Evolutionary conservation across 2,797 vertebrate genomes (phyloP).

Genomic region (Rhabdophis nuchalis): DNA sequence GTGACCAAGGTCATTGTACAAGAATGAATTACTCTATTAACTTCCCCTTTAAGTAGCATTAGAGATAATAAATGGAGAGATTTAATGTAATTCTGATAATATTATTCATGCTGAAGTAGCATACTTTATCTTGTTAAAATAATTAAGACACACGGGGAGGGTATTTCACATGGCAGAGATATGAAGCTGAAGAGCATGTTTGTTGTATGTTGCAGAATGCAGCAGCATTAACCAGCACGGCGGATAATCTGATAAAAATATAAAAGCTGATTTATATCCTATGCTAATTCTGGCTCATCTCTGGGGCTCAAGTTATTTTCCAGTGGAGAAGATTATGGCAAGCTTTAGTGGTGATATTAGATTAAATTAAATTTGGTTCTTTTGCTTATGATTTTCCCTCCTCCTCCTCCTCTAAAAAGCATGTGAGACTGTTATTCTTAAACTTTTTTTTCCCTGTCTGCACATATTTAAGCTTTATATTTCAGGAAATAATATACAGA

Average conservation of each 20-base stretch:
- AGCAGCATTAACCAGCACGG: constrained; percentile 73
- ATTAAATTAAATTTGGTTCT: constrained; percentile 89
- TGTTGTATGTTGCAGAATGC: constrained; percentile 57
- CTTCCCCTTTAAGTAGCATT: constrained; percentile 89
- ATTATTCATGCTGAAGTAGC: constrained; percentile 82
- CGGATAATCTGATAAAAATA: constrained; percentile 85
- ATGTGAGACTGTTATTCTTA: constrained; percentile 68
- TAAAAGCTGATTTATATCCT: constrained; percentile 83
- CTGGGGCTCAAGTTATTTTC: constrained; percentile 70
- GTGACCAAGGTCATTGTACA: constrained; percentile 89
- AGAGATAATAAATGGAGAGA: constrained; percentile 87
- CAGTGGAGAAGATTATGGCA: constrained; percentile 77
- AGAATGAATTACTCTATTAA: constrained; percentile 97
- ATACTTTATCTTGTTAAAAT: constrained; percentile 76
- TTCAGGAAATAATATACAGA: constrained; percentile 31
- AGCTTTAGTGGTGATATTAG: constrained; percentile 86
- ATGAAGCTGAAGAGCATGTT: constrained; percentile 60
- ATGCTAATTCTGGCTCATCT: constrained; percentile 84
- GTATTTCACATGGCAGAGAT: constrained; percentile 62
- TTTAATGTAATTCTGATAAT: constrained; percentile 76
- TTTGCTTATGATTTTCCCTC: constrained; percentile 79
- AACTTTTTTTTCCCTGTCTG: constrained; percentile 57
- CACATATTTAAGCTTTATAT: constrained; percentile 59
- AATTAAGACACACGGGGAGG: constrained; percentile 65
- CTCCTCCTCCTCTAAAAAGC: constrained; percentile 67